phyloP scores from a whole-genome alignment of 2,888 invertebrate species.

The Spodoptera picta region DNA sequence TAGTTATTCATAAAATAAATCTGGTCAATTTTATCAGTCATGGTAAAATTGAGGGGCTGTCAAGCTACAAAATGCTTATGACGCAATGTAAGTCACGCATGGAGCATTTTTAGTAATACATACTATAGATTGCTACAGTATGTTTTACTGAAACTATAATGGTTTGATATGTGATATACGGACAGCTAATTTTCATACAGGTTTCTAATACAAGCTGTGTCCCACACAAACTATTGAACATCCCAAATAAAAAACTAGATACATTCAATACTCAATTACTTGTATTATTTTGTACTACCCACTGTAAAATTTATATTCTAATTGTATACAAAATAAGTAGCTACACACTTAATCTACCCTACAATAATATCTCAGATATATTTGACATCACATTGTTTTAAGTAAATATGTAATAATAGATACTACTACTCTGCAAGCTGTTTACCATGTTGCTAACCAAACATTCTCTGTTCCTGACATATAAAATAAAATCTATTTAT shows the following conservation, averaged over 20 bases:
- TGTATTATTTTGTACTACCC: slow-evolving; percentile 47
- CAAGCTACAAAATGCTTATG: too few species aligned
- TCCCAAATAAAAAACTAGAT: neutral
- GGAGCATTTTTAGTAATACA: too few species aligned
- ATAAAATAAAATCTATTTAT: slow-evolving; percentile 9
- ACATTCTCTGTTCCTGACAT: slow-evolving; percentile 8
- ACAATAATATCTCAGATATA: slow-evolving; percentile 55
- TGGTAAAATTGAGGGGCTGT: too few species aligned
- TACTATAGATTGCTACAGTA: too few species aligned
- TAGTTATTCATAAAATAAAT: too few species aligned
- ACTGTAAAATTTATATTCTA: slow-evolving; percentile 34
- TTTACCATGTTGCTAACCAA: slow-evolving; percentile 5
- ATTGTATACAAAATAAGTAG: slow-evolving; percentile 37
- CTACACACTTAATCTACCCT: slow-evolving; percentile 39
- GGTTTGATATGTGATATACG: too few species aligned
- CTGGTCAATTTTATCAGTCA: too few species aligned
- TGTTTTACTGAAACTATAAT: too few species aligned
- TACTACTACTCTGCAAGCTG: slow-evolving; percentile 40
- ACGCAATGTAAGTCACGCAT: too few species aligned
- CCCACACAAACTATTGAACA: slow-evolving; percentile 6
- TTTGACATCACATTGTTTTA: slow-evolving; percentile 50
- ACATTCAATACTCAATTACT: slow-evolving; percentile 13
- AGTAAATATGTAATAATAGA: slow-evolving; percentile 30
- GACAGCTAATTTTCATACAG: neutral
- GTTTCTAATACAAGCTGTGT: neutral